Conservation (phyloP, 2,888 invertebrate species). For the Nemotelus nigrinus region DNA sequence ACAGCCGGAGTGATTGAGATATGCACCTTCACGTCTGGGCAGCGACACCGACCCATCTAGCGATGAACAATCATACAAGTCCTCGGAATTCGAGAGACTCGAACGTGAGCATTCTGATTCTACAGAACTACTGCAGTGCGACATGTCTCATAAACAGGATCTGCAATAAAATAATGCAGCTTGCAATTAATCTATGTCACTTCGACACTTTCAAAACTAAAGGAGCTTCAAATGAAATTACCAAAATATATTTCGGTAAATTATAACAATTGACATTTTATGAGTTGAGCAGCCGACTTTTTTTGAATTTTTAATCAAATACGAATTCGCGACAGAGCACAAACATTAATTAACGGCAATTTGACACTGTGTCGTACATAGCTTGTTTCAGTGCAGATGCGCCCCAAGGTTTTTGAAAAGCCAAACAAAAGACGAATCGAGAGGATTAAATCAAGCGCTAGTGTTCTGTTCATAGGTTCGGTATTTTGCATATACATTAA, state of each 20-base stretch:
- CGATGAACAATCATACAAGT: slow-evolving; percentile 7
- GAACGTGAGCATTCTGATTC: slow-evolving; percentile 11
- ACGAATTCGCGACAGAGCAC: background rate
- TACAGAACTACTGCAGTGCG: background rate
- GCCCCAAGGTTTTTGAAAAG: too few species aligned
- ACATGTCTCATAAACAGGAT: background rate
- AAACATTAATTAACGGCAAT: slow-evolving; percentile 8
- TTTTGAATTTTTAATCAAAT: background rate
- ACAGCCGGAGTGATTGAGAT: background rate
- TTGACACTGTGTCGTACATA: slow-evolving; percentile 8
- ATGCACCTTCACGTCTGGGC: background rate
- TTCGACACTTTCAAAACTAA: slow-evolving; percentile 4
- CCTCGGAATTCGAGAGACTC: background rate
- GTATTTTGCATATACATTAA: too few species aligned
- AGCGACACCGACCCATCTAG: slow-evolving; percentile 30
- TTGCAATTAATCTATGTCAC: slow-evolving; percentile 1
- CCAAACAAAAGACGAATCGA: too few species aligned
- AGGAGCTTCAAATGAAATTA: slow-evolving; percentile 13
- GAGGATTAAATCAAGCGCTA: too few species aligned
- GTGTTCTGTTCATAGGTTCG: too few species aligned
- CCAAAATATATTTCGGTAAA: slow-evolving; percentile 4
- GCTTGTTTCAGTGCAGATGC: too few species aligned
- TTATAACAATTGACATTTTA: slow-evolving; percentile 21
- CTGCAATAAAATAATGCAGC: background rate
- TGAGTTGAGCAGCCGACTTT: slow-evolving; percentile 1